Conservation (phyloP, 1,140 invertebrate genomes). For the Cydia fagiglandana region DNA sequence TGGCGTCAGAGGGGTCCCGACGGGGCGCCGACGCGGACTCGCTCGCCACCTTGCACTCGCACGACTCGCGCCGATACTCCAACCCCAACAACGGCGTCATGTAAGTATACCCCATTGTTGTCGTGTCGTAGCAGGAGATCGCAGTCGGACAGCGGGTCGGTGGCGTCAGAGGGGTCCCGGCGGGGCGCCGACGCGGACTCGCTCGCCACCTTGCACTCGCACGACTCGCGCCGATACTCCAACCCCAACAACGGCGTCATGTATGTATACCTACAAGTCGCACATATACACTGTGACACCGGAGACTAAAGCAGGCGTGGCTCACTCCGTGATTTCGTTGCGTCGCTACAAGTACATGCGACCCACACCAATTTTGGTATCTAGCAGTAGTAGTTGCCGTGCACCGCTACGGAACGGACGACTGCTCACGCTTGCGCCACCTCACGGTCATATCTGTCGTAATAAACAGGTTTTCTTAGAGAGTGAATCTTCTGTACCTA, state of each 20-base stretch:
- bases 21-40: constrained; percentile 88
- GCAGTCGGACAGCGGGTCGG: constrained; percentile 75
- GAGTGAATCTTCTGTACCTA: too few species aligned
- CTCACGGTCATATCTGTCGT: too few species aligned
- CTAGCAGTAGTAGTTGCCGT: too few species aligned
- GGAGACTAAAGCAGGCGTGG: too few species aligned
- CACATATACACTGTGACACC: too few species aligned
- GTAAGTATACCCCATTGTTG: background rate
- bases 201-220: constrained; percentile 88
- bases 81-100: constrained; percentile 51
- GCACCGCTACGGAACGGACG: too few species aligned
- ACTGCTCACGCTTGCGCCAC: too few species aligned
- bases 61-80: constrained; percentile 75
- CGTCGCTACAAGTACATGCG: too few species aligned
- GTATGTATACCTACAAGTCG: too few species aligned
- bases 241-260: constrained; percentile 51
- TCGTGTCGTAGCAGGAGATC: constrained; percentile 47
- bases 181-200: constrained; percentile 88
- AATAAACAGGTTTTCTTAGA: too few species aligned
- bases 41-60: constrained; percentile 88
- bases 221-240: constrained; percentile 75
- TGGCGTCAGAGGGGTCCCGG: constrained; percentile 53
- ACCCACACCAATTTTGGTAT: too few species aligned
- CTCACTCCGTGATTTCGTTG: too few species aligned
- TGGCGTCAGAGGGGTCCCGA: constrained; percentile 53